Evolutionary conservation across 92 coral and sea anemone genomes (phyloP).

Genomic region (Plumapathes pennacea): DNA sequence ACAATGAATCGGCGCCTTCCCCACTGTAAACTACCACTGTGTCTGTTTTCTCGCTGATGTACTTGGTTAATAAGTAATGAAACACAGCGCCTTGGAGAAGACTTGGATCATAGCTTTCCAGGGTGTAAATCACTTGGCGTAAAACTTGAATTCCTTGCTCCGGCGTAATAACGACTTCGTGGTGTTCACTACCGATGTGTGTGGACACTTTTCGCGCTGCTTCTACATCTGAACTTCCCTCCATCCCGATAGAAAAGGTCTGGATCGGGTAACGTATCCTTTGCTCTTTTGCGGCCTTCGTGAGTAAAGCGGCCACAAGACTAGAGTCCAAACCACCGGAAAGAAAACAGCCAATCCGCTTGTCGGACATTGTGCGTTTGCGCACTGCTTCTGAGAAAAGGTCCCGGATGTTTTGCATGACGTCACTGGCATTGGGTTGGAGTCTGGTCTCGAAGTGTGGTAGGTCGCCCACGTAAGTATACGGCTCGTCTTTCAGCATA

Average conservation of each 20-base stretch:
- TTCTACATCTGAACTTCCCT: conserved; percentile 55
- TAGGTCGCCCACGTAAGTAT: conserved; percentile 36
- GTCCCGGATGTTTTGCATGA: conserved; percentile 34
- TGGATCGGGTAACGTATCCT: conserved; percentile 18
- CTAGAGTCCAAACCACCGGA: conserved; percentile 60
- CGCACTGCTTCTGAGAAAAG: conserved; percentile 42
- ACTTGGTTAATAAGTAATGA: conserved; percentile 33
- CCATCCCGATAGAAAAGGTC: conserved; percentile 48
- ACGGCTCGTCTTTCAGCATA: conserved; percentile 18
- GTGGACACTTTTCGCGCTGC: conserved; percentile 62
- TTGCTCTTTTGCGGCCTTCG: conserved; percentile 32
- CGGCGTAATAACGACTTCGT: conserved; percentile 49
- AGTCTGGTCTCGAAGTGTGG: conserved; percentile 30
- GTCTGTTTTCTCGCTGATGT: conserved; percentile 49
- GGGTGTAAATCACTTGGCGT: conserved; percentile 35
- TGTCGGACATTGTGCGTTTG: conserved; percentile 31
- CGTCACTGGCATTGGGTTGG: conserved; percentile 13
- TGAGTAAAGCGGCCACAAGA: conserved; percentile 29
- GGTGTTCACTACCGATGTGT: conserved; percentile 49
- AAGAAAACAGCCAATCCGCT: conserved; percentile 41
- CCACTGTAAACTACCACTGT: conserved; percentile 45
- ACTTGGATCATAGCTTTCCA: conserved; percentile 47
- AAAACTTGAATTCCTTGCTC: conserved; percentile 50
- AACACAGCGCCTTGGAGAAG: conserved; percentile 27
- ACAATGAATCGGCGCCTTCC: conserved; percentile 52